Evolutionary conservation across 2,888 invertebrate genomes (phyloP).

Genomic region (Megamerina dolium): DNA sequence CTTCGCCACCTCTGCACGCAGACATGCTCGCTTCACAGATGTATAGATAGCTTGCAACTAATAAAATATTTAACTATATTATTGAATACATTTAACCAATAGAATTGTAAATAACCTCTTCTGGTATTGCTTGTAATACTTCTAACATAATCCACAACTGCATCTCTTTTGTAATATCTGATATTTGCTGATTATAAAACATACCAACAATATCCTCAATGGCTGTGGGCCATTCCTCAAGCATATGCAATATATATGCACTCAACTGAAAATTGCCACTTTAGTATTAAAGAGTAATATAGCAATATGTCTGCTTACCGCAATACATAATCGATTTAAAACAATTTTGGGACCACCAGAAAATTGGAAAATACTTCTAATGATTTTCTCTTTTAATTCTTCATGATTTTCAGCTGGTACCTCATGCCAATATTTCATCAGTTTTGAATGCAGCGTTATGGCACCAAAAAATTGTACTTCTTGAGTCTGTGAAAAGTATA

Average conservation of each 20-base stretch:
- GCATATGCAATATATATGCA: constrained; percentile 70
- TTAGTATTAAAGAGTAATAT: not conserved
- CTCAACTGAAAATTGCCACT: constrained; percentile 58
- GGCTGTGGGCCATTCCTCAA: constrained; percentile 55
- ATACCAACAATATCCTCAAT: constrained; percentile 68
- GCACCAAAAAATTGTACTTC: constrained; percentile 94
- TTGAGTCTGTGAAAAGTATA: constrained; percentile 57
- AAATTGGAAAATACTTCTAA: constrained; percentile 71
- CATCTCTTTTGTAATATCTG: constrained; percentile 56
- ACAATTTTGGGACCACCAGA: constrained; percentile 79
- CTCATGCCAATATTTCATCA: constrained; percentile 82
- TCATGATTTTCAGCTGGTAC: constrained; percentile 74
- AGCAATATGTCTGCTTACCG: constrained; percentile 53
- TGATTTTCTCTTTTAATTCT: constrained; percentile 67
- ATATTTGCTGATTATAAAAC: constrained; percentile 56
- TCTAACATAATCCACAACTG: constrained; percentile 68
- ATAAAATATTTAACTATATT: not conserved
- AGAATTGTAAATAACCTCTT: constrained; percentile 59
- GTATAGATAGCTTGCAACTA: constrained; percentile 45
- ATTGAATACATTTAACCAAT: not conserved
- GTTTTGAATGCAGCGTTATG: constrained; percentile 80
- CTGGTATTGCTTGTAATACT: constrained; percentile 79
- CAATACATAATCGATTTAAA: constrained; percentile 78
- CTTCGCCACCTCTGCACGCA: constrained; percentile 43
- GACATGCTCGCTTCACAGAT: constrained; percentile 41